Percentiles rank a stretch among this genome's conserved stretches.
Conservation (phyloP, 2,888 invertebrate genomes). For the Malthinus seriepunctatus region DNA sequence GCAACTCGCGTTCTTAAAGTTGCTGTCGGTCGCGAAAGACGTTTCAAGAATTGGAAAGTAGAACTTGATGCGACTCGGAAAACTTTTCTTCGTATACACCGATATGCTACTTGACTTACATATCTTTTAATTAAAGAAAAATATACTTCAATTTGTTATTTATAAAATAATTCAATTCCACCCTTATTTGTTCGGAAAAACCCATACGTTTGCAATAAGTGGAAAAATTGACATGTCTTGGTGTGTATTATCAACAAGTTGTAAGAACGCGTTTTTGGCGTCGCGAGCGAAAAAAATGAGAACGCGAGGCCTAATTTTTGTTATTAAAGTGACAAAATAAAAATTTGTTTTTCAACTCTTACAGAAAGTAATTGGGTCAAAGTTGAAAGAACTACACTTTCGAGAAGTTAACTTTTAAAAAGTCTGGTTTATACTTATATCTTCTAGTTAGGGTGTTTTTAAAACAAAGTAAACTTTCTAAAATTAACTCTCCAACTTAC, state of each 20-base stretch:
- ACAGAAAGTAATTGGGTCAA: conserved; percentile 36
- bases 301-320: neutral
- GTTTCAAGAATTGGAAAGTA: conserved; percentile 30
- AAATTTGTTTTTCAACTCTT: conserved; percentile 29
- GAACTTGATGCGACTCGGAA: conserved; percentile 16
- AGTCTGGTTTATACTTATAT: conserved; percentile 27
- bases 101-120: conserved; percentile 3
- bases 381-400: conserved; percentile 34
- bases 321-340: conserved; percentile 9
- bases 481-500: conserved; percentile 15
- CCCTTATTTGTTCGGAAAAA: neutral
- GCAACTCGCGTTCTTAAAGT: conserved; percentile 45
- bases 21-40: conserved; percentile 30
- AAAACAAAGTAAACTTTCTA: conserved; percentile 23
- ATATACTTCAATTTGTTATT: neutral
- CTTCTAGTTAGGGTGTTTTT: conserved; percentile 26
- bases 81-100: conserved; percentile 15
- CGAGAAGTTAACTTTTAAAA: conserved; percentile 30
- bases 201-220: neutral
- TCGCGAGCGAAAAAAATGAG: neutral
- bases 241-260: too few relatives aligned
- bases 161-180: too few relatives aligned
- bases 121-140: conserved; percentile 17
- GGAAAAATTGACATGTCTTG: too few relatives aligned
- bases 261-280: too few relatives aligned